Conservation (phyloP, 2,113 vertebrate species). For the Saimiri boliviensis region DNA sequence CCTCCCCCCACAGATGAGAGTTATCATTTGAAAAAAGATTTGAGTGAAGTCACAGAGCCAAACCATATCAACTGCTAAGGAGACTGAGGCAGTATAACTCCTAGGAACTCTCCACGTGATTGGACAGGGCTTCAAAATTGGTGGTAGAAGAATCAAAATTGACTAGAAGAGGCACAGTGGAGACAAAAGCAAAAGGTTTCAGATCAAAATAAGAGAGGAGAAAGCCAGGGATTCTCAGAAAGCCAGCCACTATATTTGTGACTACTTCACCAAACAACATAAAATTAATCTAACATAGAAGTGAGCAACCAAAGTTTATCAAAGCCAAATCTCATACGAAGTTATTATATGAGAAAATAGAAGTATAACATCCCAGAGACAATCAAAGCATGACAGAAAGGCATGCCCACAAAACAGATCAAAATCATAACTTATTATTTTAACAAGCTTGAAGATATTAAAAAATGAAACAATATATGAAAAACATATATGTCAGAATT, state of each 20-base stretch:
- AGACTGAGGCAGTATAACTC: background rate
- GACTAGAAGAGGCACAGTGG: background rate
- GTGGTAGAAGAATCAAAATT: background rate
- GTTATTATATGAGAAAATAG: background rate
- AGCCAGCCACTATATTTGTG: background rate
- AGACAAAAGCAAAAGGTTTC: background rate
- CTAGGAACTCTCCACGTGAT: background rate
- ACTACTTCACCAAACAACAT: background rate
- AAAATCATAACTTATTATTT: background rate
- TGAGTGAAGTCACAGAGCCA: no score
- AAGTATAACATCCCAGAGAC: background rate
- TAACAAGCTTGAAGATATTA: background rate
- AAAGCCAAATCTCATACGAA: background rate
- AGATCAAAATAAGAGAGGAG: background rate
- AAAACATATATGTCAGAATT: background rate
- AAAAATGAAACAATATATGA: background rate
- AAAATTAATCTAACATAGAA: constrained; percentile 16
- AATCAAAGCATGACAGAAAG: background rate
- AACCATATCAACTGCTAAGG: background rate
- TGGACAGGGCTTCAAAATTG: background rate
- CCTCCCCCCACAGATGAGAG: no score
- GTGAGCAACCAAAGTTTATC: background rate
- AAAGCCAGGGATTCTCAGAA: background rate
- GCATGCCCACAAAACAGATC: background rate
- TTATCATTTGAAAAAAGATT: no score